phyloP scores from a whole-genome alignment of 2,113 vertebrate genomes.

The Esox niger region DNA sequence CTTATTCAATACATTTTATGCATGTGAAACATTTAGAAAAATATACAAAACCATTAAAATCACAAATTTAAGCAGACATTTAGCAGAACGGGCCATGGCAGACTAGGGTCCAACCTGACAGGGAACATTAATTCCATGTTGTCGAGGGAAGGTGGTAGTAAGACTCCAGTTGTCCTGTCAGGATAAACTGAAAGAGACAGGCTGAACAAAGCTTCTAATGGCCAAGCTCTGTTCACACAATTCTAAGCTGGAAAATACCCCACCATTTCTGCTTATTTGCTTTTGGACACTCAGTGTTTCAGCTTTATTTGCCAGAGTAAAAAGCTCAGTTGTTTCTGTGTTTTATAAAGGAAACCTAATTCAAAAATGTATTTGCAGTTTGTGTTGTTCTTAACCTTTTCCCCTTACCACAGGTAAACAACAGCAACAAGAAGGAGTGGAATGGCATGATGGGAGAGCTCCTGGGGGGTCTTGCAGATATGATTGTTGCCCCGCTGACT shows the following conservation, averaged over 20 bases:
- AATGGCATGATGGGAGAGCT: slow-evolving; percentile 99
- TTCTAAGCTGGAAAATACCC: neutral
- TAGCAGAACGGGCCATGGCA: neutral
- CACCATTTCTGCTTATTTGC: neutral
- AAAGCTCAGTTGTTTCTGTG: neutral
- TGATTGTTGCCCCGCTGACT: slow-evolving; percentile 96
- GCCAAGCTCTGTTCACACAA: neutral
- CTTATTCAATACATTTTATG: neutral
- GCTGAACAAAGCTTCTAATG: slow-evolving; percentile 5
- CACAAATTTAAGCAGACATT: neutral
- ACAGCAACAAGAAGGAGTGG: slow-evolving; percentile 99
- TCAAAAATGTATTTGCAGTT: neutral
- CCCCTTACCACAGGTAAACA: slow-evolving; percentile 84
- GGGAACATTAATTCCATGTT: neutral
- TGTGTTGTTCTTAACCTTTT: slow-evolving; percentile 15
- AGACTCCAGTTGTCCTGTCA: neutral
- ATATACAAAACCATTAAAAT: too few relatives aligned
- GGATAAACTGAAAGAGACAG: neutral
- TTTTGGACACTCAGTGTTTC: neutral
- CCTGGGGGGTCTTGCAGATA: slow-evolving; percentile 93
- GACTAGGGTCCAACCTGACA: neutral
- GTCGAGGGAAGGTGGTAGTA: neutral
- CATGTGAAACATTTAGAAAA: too few relatives aligned
- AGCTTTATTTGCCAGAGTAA: too few relatives aligned
- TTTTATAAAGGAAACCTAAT: neutral